A percentile compares a stretch with the other conserved stretches of the same genome.
Conservation (phyloP, 2,113 vertebrate genomes). For the Oncorhynchus clarkii region DNA sequence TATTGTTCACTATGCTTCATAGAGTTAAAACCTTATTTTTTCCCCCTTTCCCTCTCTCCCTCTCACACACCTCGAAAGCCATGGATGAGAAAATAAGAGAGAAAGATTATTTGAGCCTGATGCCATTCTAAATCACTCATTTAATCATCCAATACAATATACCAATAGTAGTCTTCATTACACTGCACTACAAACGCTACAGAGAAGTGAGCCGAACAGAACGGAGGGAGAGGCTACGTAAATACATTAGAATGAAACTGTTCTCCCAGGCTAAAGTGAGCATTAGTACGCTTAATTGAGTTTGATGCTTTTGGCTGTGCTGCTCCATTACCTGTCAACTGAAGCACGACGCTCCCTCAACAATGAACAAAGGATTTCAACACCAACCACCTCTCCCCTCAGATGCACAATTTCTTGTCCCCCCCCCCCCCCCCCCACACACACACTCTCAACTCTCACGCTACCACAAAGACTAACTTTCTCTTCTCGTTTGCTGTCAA, state of each 20-base stretch:
- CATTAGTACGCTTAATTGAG: constrained; percentile 41
- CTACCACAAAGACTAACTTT: neutral
- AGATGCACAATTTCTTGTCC: neutral
- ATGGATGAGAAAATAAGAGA: neutral
- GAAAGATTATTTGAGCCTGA: neutral
- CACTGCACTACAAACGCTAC: neutral
- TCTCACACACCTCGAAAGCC: neutral
- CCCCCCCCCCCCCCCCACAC: neutral
- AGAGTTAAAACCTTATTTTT: neutral
- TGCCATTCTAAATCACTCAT: neutral
- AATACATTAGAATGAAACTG: constrained; percentile 24
- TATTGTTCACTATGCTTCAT: neutral
- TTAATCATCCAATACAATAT: neutral
- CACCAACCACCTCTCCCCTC: neutral
- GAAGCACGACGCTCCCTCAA: constrained; percentile 27
- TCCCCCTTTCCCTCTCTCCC: neutral
- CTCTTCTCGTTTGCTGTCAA: neutral
- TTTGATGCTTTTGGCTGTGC: constrained; percentile 30
- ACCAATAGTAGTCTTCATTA: neutral
- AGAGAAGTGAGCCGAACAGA: neutral
- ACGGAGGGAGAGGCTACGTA: constrained; percentile 11
- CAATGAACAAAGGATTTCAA: neutral
- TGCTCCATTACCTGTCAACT: constrained; percentile 45
- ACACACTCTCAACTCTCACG: neutral
- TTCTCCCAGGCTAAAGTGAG: constrained; percentile 5